Conservation (phyloP, 2,113 vertebrate genomes). For the Peromyscus californicus region DNA sequence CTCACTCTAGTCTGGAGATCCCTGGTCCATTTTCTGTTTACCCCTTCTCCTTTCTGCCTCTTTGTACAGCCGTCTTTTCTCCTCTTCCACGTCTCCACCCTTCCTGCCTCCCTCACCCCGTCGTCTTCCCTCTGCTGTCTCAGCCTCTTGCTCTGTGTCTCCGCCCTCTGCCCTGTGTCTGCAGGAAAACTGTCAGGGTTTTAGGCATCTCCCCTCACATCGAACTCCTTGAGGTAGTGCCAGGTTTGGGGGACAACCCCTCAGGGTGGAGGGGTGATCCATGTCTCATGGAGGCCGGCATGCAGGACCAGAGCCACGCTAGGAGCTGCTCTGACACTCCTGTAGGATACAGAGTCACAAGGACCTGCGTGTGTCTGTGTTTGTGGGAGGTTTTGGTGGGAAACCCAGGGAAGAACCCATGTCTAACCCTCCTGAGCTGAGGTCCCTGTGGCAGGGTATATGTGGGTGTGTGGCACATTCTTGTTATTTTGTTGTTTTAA, state of each 20-base stretch:
- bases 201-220: conserved; percentile 30
- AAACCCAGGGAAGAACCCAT: neutral
- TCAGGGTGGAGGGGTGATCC: neutral
- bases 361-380: neutral
- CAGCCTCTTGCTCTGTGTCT: neutral
- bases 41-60: neutral
- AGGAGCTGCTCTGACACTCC: neutral
- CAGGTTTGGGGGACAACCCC: neutral
- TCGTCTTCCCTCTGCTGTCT: neutral
- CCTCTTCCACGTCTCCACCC: rapidly evolving
- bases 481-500: conserved; percentile 62
- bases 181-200: neutral
- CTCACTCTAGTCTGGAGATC: neutral
- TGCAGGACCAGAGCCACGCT: rapidly evolving
- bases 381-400: neutral
- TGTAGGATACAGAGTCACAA: rapidly evolving
- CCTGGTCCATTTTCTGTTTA: neutral
- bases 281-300: neutral
- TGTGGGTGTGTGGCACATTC: neutral
- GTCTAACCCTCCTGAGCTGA: neutral
- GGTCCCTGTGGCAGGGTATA: neutral
- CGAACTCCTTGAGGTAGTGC: neutral
- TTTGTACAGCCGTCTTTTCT: neutral
- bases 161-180: neutral
- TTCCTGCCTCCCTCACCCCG: too few relatives aligned